phyloP scores from a whole-genome alignment of 2,113 vertebrate species.

The Trematocara variabile region DNA sequence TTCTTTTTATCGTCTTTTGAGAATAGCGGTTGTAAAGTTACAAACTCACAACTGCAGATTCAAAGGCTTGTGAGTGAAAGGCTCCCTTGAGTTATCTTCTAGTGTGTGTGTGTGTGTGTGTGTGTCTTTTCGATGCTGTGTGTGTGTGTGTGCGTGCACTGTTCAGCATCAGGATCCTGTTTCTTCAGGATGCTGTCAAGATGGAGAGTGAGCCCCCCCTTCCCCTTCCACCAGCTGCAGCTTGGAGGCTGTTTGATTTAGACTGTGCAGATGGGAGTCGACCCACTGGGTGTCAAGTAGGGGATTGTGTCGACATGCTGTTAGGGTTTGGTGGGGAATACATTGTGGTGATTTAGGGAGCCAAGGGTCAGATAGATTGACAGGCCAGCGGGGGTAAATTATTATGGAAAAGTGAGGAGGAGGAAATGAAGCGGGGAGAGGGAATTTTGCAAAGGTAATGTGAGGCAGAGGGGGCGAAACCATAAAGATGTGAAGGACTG shows the following conservation, averaged over 20 bases:
- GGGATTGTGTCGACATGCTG: constrained; percentile 50
- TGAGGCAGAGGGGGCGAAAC: not conserved
- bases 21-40: constrained; percentile 4
- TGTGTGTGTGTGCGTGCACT: not conserved
- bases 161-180: not conserved
- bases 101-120: not conserved
- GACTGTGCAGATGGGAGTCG: constrained; percentile 56
- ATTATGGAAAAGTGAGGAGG: constrained; percentile 30
- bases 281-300: constrained; percentile 57
- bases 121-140: no score
- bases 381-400: constrained; percentile 26
- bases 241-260: constrained; percentile 61
- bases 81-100: constrained; percentile 4
- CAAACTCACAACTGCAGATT: constrained; percentile 23
- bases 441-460: constrained; percentile 14
- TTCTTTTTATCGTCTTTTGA: constrained; percentile 19
- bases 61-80: not conserved
- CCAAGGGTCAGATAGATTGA: constrained; percentile 59
- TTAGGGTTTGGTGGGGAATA: constrained; percentile 60
- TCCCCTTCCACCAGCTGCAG: not conserved
- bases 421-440: constrained; percentile 14
- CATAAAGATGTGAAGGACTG: constrained; percentile 5
- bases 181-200: constrained; percentile 27
- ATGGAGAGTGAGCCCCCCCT: not conserved
- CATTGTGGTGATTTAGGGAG: constrained; percentile 65